Conservation (phyloP, 2,113 vertebrate species). For the Parotia lawesii region DNA sequence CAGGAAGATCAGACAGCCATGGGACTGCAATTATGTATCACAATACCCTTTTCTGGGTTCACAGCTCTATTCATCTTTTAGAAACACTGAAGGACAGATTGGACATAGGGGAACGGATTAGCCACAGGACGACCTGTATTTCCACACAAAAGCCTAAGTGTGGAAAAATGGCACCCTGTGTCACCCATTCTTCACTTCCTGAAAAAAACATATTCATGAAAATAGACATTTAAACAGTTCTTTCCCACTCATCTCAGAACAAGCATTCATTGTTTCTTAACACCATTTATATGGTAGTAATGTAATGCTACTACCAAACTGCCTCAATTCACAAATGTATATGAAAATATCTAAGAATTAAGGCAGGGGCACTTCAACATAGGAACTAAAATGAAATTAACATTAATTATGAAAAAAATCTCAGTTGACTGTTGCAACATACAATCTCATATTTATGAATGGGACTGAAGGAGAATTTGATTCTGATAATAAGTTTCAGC, state of each 20-base stretch:
- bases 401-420: neutral
- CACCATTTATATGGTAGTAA: neutral
- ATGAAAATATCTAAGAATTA: neutral
- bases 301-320: neutral
- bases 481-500: neutral
- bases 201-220: constrained; percentile 54
- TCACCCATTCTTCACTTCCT: constrained; percentile 58
- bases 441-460: neutral
- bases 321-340: neutral
- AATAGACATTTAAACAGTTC: constrained; percentile 70
- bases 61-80: constrained; percentile 70
- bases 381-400: neutral
- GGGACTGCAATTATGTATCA: constrained; percentile 60
- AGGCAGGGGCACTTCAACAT: neutral
- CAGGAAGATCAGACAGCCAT: constrained; percentile 42
- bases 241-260: constrained; percentile 70
- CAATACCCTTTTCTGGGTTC: constrained; percentile 52
- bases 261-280: constrained; percentile 57
- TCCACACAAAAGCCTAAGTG: constrained; percentile 72
- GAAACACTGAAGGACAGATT: constrained; percentile 60
- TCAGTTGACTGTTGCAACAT: neutral
- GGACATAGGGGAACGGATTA: constrained; percentile 63
- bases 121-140: constrained; percentile 75
- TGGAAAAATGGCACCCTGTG: constrained; percentile 61
- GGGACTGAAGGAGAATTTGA: neutral